These are phyloP conservation scores for Chelon auratus DNA, from an alignment of 2,797 vertebrate genomes.

Conservation along the genomic window DNA sequence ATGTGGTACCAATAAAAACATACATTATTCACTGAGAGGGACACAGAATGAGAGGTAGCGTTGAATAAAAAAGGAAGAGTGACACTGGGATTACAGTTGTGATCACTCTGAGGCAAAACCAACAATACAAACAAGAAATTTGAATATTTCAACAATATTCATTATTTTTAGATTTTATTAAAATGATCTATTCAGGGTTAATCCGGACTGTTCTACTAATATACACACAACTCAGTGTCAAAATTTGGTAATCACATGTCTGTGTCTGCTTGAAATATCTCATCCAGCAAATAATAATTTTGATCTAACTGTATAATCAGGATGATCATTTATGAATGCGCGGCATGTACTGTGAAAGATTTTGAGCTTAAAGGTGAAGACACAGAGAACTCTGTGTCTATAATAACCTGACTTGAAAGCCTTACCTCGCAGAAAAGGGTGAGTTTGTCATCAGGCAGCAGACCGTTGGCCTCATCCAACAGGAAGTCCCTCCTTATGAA, in stretches of 20 bases:
- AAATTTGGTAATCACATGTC: conserved; percentile 15
- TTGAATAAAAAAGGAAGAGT: conserved; percentile 46
- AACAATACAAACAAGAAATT: conserved; percentile 29
- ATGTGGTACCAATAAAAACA: conserved; percentile 74
- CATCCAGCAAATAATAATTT: conserved; percentile 27
- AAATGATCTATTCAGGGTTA: conserved; percentile 9
- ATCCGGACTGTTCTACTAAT: conserved; percentile 15
- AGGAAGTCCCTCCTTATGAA: conserved; percentile 94
- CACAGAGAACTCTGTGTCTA: conserved; percentile 12
- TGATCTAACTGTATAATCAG: conserved; percentile 38
- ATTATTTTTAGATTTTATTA: conserved; percentile 18
- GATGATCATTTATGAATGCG: conserved; percentile 37
- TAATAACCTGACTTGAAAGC: conserved; percentile 14
- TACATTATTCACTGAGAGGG: conserved; percentile 71
- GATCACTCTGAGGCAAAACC: conserved; percentile 46
- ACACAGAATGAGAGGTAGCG: conserved; percentile 50
- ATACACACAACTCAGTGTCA: neutral
- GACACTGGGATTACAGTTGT: conserved; percentile 44
- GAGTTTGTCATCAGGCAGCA: conserved; percentile 92
- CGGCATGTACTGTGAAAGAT: conserved; percentile 12
- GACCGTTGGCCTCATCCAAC: conserved; percentile 90
- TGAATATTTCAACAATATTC: conserved; percentile 12
- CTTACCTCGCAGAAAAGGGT: conserved; percentile 93
- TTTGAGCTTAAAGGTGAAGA: conserved; percentile 19
- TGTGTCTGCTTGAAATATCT: conserved; percentile 29